Evolutionary conservation across 2,113 vertebrate genomes (phyloP).

Genomic region (Perca schrenkii): DNA sequence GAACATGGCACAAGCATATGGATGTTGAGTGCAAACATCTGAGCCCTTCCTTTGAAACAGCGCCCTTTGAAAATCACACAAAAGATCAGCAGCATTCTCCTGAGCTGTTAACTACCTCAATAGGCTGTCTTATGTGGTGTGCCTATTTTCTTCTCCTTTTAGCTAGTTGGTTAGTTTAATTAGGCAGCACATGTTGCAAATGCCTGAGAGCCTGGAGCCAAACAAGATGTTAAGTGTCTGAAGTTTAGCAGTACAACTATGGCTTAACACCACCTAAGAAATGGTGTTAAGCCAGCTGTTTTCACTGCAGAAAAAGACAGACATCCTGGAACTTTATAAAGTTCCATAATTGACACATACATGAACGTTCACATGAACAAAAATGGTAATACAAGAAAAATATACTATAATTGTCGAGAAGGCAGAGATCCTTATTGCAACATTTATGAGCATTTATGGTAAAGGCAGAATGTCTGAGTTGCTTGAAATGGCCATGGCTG

Average conservation of each 20-base stretch:
- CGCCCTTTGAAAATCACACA: slow-evolving; percentile 18
- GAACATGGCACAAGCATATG: not conserved
- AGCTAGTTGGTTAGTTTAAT: not conserved
- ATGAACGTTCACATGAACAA: slow-evolving; percentile 1
- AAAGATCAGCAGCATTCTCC: slow-evolving; percentile 5
- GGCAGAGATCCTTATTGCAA: slow-evolving; percentile 45
- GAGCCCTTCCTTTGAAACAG: slow-evolving; percentile 3
- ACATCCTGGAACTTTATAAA: not conserved
- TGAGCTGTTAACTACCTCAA: not conserved
- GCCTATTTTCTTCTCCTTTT: not conserved
- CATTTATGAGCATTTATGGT: slow-evolving; percentile 69
- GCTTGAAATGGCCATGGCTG: slow-evolving; percentile 67
- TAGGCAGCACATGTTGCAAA: not conserved
- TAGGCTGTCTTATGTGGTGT: not conserved
- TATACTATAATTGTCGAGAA: slow-evolving; percentile 5
- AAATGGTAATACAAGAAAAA: not conserved
- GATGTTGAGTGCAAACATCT: not conserved
- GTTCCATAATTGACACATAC: not conserved
- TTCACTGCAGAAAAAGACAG: not conserved
- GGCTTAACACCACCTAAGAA: not conserved
- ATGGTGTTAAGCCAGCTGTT: not conserved
- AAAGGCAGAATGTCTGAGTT: slow-evolving; percentile 51
- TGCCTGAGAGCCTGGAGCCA: not conserved
- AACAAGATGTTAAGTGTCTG: not conserved
- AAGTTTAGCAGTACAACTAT: not conserved